Evolutionary conservation across 2,888 invertebrate genomes (phyloP).

Genomic region (Idaea straminata): DNA sequence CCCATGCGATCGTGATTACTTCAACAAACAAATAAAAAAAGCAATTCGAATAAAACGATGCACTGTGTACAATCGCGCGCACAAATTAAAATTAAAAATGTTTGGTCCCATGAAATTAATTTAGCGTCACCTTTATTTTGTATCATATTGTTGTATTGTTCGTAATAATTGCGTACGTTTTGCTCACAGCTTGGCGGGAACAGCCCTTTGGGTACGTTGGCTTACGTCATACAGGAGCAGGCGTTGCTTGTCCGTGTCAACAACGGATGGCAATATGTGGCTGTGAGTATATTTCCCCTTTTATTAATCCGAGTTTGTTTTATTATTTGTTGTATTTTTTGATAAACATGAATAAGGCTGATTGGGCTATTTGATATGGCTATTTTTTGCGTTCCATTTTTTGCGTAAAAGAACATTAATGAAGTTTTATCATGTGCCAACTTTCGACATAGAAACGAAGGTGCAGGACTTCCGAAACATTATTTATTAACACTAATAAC

Average conservation of each 20-base stretch:
- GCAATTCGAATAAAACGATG: neutral
- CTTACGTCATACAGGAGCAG: slow-evolving; percentile 95
- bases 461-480: neutral
- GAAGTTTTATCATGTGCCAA: too few relatives aligned
- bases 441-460: too few relatives aligned
- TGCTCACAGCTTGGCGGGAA: slow-evolving; percentile 63
- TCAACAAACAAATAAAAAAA: slow-evolving; percentile 1
- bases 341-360: neutral
- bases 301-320: neutral
- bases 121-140: slow-evolving; percentile 21
- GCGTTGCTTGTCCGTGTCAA: slow-evolving; percentile 93
- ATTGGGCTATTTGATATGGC: neutral
- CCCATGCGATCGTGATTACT: neutral
- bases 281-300: slow-evolving; percentile 82
- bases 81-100: neutral
- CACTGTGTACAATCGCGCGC: neutral
- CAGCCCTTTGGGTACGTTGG: slow-evolving; percentile 89
- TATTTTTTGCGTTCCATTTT: neutral
- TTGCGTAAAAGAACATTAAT: too few relatives aligned
- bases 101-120: slow-evolving; percentile 6
- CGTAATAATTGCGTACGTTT: slow-evolving; percentile 15
- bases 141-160: slow-evolving; percentile 24
- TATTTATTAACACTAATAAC: slow-evolving; percentile 15
- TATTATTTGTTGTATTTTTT: slow-evolving; percentile 1
- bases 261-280: slow-evolving; percentile 96